Evolutionary conservation across 1,140 invertebrate genomes (phyloP), one percentile per base, ranked within the genome.

Genomic region (Aplysia californica): DNA sequence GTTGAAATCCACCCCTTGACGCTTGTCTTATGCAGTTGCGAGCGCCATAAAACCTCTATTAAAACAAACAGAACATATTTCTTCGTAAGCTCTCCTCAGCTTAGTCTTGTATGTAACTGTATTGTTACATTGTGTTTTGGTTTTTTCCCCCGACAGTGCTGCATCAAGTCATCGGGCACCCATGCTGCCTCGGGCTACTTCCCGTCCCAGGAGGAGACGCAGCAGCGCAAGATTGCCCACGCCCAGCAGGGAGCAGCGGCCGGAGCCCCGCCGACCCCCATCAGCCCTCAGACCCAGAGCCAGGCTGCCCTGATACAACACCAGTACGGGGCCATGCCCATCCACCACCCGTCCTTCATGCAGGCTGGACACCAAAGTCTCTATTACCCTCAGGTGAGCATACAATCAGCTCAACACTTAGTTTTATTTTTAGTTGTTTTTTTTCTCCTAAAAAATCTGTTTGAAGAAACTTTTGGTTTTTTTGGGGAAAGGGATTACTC

Each of bases 111-210:
- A n/a, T n/a, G n/a, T n/a, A n/a, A n/a, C n/a, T n/a, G n/a, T n/a
- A n/a, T n/a, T n/a, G n/a, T n/a, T n/a, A n/a, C n/a, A n/a, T n/a
- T n/a, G n/a, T n/a, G n/a, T n/a, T n/a, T n/a, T n/a, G n/a, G n/a
- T n/a, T n/a, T n/a, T n/a, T n/a, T n/a, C n/a, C n/a, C n/a, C n/a
- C n/a, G n/a, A n/a, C 72, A 75, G 72, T 75, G 72, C 23, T 75
- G 72, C 38, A 75, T 75, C 15, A 75, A 75, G 55, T 75, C 72
- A 33, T 75, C 72, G 23, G 72, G 72, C 2, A 75, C 72, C 2
- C 26, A 65, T 18, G 72, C 59, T 50, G 72, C 59, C 10, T 35
- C 72, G 4, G 72, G 72, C 23, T 75, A 65, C 55, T 75, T 65
- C 26, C 72, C 72, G 18, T 61, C 55, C 1, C 33, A 10, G 15